A percentile compares a stretch with the other conserved stretches of the same genome.
These are phyloP conservation scores for Leucoma salicis DNA, from an alignment of 2,888 invertebrate species.

Conservation along the genomic window DNA sequence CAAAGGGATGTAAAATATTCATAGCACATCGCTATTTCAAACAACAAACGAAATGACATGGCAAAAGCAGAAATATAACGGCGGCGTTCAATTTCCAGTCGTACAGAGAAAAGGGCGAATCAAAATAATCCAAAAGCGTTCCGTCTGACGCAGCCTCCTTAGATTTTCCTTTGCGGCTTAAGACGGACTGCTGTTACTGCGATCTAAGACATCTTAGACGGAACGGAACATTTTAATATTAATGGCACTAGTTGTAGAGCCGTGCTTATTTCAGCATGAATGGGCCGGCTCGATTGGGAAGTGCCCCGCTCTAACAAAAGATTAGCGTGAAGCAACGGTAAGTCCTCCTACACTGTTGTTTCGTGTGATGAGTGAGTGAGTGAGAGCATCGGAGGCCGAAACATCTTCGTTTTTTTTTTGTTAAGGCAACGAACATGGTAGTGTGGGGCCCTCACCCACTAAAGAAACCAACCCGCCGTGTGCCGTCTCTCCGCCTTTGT, in stretches of 20 bases:
- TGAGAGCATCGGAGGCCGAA: too few relatives aligned
- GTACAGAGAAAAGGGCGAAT: slow-evolving; percentile 35
- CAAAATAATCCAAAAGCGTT: slow-evolving; percentile 39
- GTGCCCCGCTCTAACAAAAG: too few relatives aligned
- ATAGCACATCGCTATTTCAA: slow-evolving; percentile 11
- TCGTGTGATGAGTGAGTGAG: too few relatives aligned
- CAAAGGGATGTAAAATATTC: slow-evolving; percentile 14
- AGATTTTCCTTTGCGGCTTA: slow-evolving; percentile 27
- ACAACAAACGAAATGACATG: slow-evolving; percentile 29
- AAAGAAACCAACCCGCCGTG: too few relatives aligned
- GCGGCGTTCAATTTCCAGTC: slow-evolving; percentile 33
- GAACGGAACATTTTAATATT: background rate
- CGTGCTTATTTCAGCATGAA: too few relatives aligned
- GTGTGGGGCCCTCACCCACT: too few relatives aligned
- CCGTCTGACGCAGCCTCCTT: slow-evolving; percentile 37
- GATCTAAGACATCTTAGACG: slow-evolving; percentile 10
- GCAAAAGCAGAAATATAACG: slow-evolving; percentile 32
- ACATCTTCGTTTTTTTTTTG: too few relatives aligned
- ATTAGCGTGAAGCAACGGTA: too few relatives aligned
- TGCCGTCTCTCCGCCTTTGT: too few relatives aligned
- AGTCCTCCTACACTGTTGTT: too few relatives aligned
- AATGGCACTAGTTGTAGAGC: background rate
- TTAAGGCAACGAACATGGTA: too few relatives aligned
- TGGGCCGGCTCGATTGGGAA: too few relatives aligned
- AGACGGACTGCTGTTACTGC: slow-evolving; percentile 12